Evolutionary conservation across 2,888 invertebrate genomes (phyloP), one percentile per base, ranked within the genome.

Genomic region (Cotesia congregata): DNA sequence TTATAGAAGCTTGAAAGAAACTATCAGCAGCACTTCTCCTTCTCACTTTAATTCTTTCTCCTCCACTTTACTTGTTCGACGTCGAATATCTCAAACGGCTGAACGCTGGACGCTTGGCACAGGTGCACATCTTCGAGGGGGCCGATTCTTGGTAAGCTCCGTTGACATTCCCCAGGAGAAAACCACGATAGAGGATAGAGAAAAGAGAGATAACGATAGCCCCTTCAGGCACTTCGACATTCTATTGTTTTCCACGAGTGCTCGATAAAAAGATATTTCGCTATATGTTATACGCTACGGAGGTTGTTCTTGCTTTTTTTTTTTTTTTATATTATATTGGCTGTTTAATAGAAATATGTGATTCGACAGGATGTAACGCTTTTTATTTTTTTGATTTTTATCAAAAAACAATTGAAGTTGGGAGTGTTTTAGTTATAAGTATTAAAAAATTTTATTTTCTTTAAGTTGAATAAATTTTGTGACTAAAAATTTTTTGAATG

Each of bases 171-270:
- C 72, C 79, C 60, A 40, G 75, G 72, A 78, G 77, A 78, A 80
- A 78, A 80, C 77, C 67, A 67, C 61, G 61, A 5, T 60, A 71
- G 76, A 75, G 71, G 41, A 74, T 59, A 73, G 74, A 15, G 62
- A 39, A 59, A 38, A 20, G 59, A 67, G 40, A 72, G 67, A 72
- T 59, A 74, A 64, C 69, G 72, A 68, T 68, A 69, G 65, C 67
- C 69, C 62, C 60, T 78, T 59, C 67, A 70, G 76, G 50, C 62
- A 62, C 67, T 67, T 40, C 78, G 80, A 78, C 81, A 83, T 82
- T 81, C 83, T 81, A 83, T 85, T 82, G 84, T 85, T 82, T 84
- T 71, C 79, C 79, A 4, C 30, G 3, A 30, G 30, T 30, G 30
- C 30, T 30, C 30, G 30, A 30, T 30, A 30, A 30, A 30, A 30